Evolutionary conservation across 2,888 invertebrate species (phyloP), one percentile per base, ranked within the genome.

Genomic region (Malthinus flaveolus): DNA sequence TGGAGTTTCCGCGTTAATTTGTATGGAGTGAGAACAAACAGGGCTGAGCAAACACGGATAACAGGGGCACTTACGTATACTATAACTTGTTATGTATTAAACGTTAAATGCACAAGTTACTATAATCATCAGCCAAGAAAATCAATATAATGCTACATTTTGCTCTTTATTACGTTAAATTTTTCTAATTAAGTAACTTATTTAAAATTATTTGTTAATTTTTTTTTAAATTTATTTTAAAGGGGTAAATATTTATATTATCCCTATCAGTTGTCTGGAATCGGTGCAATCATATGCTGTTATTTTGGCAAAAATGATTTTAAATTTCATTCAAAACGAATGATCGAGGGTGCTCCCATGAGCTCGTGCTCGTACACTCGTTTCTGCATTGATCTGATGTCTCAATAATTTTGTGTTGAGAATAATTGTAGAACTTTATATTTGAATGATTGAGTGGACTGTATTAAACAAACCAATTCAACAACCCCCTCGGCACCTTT

Each of bases 21-120:
- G 53, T 49, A 52, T 56, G 63, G 56, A 49, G 61, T 58, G 62
- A 58, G 59, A 62, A 61, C 65, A 68, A 69, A 69, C 69, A 68
- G 57, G 68, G 61, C 69, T 70, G 70, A 54, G 60, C 68, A 70
- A 70, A 70, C 67, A 68, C 49, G 66, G 68, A 70, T 68, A 70
- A 68, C 65, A 64, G 58, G 47, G 42, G 56, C 49, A 58, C 55
- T 59, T 61, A 62, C 57, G 55, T 57, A 58, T 58, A 53, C 49
- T 48, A 35, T 46, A 35, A 49, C 59, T 39, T 49, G 32, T 49
- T 36, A 37, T 46, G 45, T 48, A 49, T 44, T 58, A 49, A 53
- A 46, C 53, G 44, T 46, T 59, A 49, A 51, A 57, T 49, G 34
- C 49, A 51, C 52, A 48, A 48, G 49, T 49, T 31, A 49, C 49